Percentiles rank a stretch among this genome's conserved stretches.
These are phyloP conservation scores for Leucophenga maculata DNA, from an alignment of 2,888 invertebrate species.

Conservation along the genomic window DNA sequence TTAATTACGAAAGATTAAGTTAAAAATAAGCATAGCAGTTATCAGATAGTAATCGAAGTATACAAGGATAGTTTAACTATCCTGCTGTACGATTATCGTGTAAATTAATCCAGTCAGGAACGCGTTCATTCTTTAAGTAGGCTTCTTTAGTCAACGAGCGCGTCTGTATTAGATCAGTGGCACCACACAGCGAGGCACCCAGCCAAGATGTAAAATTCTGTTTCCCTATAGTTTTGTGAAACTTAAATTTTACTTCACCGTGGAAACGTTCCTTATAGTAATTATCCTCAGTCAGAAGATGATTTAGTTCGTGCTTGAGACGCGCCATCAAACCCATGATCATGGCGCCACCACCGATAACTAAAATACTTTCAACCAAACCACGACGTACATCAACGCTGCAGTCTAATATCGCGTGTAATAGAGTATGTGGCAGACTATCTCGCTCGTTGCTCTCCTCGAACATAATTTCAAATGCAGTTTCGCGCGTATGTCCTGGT, in stretches of 20 bases:
- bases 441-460: constrained; percentile 86
- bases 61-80: background rate
- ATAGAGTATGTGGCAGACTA: constrained; percentile 86
- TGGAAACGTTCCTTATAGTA: constrained; percentile 77
- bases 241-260: constrained; percentile 77
- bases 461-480: constrained; percentile 88
- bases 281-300: constrained; percentile 76
- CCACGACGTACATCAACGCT: constrained; percentile 86
- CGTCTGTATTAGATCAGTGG: constrained; percentile 81
- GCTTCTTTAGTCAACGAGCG: constrained; percentile 83
- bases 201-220: constrained; percentile 90
- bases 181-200: constrained; percentile 86
- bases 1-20: no score
- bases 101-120: constrained; percentile 85
- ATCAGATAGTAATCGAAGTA: no score
- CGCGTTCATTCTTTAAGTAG: constrained; percentile 79
- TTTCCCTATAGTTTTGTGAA: constrained; percentile 85
- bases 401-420: constrained; percentile 86
- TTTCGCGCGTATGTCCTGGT: constrained; percentile 83
- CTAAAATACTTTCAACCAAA: constrained; percentile 86
- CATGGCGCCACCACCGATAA: constrained; percentile 90
- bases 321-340: constrained; percentile 87
- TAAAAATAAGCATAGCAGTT: no score
- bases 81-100: constrained; percentile 66
- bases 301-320: constrained; percentile 82